A percentile compares a stretch with the other conserved stretches of the same genome.
phyloP scores from a whole-genome alignment of 2,888 invertebrate genomes.

The Spisula solida region DNA sequence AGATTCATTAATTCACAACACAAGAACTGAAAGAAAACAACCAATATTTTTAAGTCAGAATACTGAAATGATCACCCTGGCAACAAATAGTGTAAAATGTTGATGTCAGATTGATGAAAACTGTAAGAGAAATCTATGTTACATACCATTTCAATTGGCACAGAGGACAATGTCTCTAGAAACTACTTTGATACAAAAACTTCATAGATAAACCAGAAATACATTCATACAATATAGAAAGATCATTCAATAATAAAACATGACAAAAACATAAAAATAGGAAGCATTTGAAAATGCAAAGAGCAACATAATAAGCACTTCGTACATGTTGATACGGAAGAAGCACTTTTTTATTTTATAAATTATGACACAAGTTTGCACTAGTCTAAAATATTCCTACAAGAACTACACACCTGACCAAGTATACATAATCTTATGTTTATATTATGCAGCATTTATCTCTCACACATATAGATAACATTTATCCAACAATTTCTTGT shows the following conservation, averaged over 20 bases:
- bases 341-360: constrained; percentile 42
- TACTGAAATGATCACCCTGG: not conserved
- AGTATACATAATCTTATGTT: constrained; percentile 19
- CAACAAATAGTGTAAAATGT: not conserved
- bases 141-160: constrained; percentile 7
- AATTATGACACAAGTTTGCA: constrained; percentile 39
- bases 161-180: not conserved
- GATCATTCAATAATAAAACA: not conserved
- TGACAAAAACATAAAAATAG: constrained; percentile 27
- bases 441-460: constrained; percentile 37
- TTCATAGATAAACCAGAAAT: not conserved
- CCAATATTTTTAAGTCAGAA: not conserved
- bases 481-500: not conserved
- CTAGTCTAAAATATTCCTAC: constrained; percentile 23
- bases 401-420: constrained; percentile 17
- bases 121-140: not conserved
- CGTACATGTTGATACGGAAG: not conserved
- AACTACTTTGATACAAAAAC: constrained; percentile 2
- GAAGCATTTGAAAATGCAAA: constrained; percentile 25
- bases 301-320: constrained; percentile 24
- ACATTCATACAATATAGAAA: constrained; percentile 22
- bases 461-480: constrained; percentile 2
- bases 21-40: not conserved
- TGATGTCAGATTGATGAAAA: too few relatives aligned
- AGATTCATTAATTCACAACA: not conserved